Conservation (phyloP, 2,888 invertebrate species). For the Oeneis ivallda region DNA sequence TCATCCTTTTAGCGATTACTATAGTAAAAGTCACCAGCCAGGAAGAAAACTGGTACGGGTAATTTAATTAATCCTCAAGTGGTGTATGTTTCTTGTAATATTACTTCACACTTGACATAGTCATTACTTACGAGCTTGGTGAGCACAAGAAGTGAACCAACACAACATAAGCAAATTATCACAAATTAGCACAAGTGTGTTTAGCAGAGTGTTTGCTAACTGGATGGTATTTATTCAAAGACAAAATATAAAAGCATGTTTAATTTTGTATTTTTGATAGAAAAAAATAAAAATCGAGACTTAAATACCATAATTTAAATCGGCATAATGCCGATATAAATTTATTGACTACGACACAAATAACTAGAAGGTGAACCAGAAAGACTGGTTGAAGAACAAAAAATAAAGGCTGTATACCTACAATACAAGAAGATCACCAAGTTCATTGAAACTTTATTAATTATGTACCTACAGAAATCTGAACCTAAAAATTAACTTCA, state of each 20-base stretch:
- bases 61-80: too few species aligned
- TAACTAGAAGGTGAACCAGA: background rate
- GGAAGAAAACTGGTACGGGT: background rate
- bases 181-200: too few species aligned
- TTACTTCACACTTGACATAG: too few species aligned
- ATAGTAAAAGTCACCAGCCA: background rate
- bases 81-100: too few species aligned
- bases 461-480: background rate
- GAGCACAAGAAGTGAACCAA: too few species aligned
- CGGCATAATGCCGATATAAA: background rate
- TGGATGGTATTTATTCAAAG: too few species aligned
- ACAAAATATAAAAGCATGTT: too few species aligned
- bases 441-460: background rate
- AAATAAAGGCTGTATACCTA: background rate
- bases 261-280: background rate
- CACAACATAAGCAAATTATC: too few species aligned
- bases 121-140: too few species aligned
- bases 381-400: background rate
- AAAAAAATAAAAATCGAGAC: background rate
- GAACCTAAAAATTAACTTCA: too few species aligned
- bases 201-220: too few species aligned
- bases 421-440: constrained; percentile 5
- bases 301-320: too few species aligned
- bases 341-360: background rate
- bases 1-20: background rate